These are phyloP conservation scores for Sebastes melanostomus DNA, from an alignment of 2,797 vertebrate genomes.

Conservation along the genomic window DNA sequence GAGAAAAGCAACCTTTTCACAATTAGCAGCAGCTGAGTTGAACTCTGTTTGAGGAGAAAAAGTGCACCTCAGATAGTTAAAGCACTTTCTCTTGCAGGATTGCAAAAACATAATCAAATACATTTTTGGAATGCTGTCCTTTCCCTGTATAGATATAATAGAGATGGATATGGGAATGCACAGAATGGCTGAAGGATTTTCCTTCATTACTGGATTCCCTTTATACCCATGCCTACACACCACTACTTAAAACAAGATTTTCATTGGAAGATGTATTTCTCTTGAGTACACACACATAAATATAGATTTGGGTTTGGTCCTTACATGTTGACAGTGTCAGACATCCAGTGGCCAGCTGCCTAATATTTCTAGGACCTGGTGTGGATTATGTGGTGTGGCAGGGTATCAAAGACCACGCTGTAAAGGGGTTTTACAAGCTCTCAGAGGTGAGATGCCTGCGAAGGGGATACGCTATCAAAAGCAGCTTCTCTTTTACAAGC, in stretches of 20 bases:
- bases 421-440: conserved; percentile 74
- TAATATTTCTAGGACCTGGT: conserved; percentile 63
- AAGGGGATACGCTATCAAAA: conserved; percentile 73
- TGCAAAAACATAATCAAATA: background rate
- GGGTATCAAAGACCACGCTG: conserved; percentile 61
- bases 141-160: background rate
- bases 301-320: conserved; percentile 14
- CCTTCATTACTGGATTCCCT: background rate
- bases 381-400: conserved; percentile 64
- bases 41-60: background rate
- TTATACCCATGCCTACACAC: background rate
- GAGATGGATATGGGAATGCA: background rate
- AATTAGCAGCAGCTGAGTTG: background rate
- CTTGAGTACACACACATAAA: background rate
- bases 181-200: background rate
- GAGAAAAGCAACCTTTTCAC: too few species aligned
- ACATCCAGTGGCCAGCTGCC: conserved; percentile 46
- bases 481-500: conserved; percentile 74
- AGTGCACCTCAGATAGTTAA: background rate
- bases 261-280: background rate
- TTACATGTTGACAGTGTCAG: conserved; percentile 33
- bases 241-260: background rate
- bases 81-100: background rate
- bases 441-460: conserved; percentile 71
- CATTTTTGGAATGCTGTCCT: background rate